These are phyloP conservation scores for Leucophenga maculata DNA, from an alignment of 2,888 invertebrate species.

Conservation along the genomic window DNA sequence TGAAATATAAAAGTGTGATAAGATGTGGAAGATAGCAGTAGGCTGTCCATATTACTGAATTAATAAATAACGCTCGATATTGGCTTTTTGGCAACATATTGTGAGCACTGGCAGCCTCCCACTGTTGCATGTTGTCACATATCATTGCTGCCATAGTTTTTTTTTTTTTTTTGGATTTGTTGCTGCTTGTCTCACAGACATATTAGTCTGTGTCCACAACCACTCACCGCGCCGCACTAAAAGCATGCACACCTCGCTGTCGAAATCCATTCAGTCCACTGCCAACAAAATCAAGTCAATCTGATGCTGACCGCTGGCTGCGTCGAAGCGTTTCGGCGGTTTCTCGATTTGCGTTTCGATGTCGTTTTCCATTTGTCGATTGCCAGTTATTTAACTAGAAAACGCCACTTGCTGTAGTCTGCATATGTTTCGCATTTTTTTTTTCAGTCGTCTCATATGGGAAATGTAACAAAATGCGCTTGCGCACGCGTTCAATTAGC, in stretches of 20 bases:
- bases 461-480: constrained; percentile 57
- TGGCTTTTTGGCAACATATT: not conserved
- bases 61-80: not conserved
- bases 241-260: constrained; percentile 46
- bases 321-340: constrained; percentile 36
- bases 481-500: constrained; percentile 65
- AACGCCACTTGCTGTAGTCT: constrained; percentile 30
- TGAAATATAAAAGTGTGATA: too few species aligned
- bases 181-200: not conserved
- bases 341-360: constrained; percentile 34
- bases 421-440: not conserved
- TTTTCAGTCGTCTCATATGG: constrained; percentile 32
- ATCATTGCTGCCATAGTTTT: constrained; percentile 12
- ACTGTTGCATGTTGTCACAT: constrained; percentile 20
- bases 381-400: constrained; percentile 41
- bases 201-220: not conserved
- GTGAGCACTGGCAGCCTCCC: constrained; percentile 22
- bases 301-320: not conserved
- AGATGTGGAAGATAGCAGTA: too few species aligned
- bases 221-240: not conserved
- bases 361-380: constrained; percentile 55
- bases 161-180: not conserved
- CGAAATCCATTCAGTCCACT: constrained; percentile 59
- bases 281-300: constrained; percentile 19
- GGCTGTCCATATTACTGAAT: too few species aligned